Base-by-base conservation (phyloP, 2,888 invertebrate genomes). In the Sphecodes monilicornis region DNA sequence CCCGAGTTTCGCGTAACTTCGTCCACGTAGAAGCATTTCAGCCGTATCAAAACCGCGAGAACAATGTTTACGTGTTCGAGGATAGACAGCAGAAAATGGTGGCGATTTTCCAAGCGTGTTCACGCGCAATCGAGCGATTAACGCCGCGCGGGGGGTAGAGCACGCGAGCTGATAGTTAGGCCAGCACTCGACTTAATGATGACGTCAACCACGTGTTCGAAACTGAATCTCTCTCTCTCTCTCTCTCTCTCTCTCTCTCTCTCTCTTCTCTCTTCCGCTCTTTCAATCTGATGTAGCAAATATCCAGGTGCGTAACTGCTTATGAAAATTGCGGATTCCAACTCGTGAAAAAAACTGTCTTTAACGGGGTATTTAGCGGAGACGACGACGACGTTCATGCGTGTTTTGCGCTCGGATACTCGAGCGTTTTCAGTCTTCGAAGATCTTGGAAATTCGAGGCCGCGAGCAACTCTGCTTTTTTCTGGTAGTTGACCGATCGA, bases 141-240 rank as follows among this genome's bases (percentile, higher is more conserved):
- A 82, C 75, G 36, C n/a, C 76, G 70, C 46, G 29, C 22, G 18
- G 69, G 13, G 64, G 13, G 74, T 3, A 46, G 70, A 69, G 74
- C 57, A 36, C 57, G 32, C 76, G 76, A 76, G 72, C 72, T 46
- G 66, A 60, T 79, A 85, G 82, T 79, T 80, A 54, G 76, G 46
- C 50, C 32, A 41, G 69, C 41, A 77, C 86, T 86, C 82, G 86
- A 82, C 79, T 86, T 85, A 86, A 85, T 82, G 86, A 85, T 60
- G 79, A 85, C 85, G 85, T 82, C 79, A 71, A 80, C 79, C 76
- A 78, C 84, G 76, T 86, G 79, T 79, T 82, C 82, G 66, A 64
- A 79, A 50, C 69, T 26, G 29, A 29, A 18, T 18, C 18, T 54
- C 22, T 54, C 50, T 1, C 54, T 18, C 46, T 57, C 26, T 3